Conservation (phyloP, 2,797 vertebrate genomes). For the Xiphorhynchus erythropygius region DNA sequence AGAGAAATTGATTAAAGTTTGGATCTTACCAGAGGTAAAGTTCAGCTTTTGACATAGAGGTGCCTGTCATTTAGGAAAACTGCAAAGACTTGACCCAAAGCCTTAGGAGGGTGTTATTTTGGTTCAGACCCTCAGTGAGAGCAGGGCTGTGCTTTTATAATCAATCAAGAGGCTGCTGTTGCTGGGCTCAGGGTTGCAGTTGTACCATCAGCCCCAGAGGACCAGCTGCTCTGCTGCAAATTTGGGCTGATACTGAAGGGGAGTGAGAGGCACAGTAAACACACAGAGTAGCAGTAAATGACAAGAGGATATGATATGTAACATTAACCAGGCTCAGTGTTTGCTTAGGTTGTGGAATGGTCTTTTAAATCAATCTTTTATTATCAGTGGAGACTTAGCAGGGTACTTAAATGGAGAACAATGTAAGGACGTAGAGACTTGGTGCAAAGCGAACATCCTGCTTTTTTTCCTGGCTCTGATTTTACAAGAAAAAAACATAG, state of each 20-base stretch:
- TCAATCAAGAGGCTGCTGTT: not conserved
- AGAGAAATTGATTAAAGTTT: not conserved
- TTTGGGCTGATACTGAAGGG: not conserved
- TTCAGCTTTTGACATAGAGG: not conserved
- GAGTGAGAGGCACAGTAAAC: slow-evolving; percentile 35
- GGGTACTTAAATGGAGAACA: slow-evolving; percentile 4
- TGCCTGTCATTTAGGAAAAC: not conserved
- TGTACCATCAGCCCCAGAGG: not conserved
- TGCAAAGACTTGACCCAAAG: not conserved
- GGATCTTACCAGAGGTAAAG: not conserved
- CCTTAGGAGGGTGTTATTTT: not conserved
- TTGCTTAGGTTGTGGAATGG: slow-evolving; percentile 43
- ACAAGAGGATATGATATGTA: slow-evolving; percentile 60
- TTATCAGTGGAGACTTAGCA: slow-evolving; percentile 37
- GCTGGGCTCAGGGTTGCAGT: not conserved
- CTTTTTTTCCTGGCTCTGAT: not conserved
- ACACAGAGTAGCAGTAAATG: slow-evolving; percentile 26
- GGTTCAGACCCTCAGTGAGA: not conserved
- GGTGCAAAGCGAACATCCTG: not conserved
- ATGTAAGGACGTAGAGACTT: not conserved
- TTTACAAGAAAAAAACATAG: not conserved
- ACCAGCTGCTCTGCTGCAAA: slow-evolving; percentile 28
- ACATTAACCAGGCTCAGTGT: slow-evolving; percentile 47
- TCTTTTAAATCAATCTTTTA: slow-evolving; percentile 65
- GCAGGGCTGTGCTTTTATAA: not conserved